These are phyloP conservation scores for Drosophila sturtevanti DNA, from an alignment of 1,140 invertebrate genomes.

Conservation along the genomic window DNA sequence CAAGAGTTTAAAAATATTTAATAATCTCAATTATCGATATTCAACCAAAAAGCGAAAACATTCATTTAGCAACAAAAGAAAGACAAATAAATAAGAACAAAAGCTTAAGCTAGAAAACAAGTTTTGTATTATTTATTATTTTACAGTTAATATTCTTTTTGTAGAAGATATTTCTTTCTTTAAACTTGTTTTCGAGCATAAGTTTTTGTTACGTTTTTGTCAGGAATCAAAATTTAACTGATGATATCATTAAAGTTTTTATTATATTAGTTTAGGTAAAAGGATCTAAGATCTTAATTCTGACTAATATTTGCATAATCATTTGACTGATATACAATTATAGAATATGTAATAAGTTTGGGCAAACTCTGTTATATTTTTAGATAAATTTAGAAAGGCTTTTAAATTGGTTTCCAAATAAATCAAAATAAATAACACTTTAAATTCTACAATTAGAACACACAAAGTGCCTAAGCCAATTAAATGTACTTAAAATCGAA, in stretches of 20 bases:
- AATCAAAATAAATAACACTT: too few relatives aligned
- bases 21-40: conserved; percentile 57
- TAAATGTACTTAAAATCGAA: too few relatives aligned
- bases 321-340: too few relatives aligned
- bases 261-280: background rate
- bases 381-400: background rate
- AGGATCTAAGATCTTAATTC: conserved; percentile 11
- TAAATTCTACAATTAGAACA: too few relatives aligned
- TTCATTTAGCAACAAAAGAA: conserved; percentile 33
- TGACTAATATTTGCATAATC: too few relatives aligned
- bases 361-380: too few relatives aligned
- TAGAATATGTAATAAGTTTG: too few relatives aligned
- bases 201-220: conserved; percentile 22
- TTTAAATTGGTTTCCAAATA: too few relatives aligned
- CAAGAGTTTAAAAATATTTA: conserved; percentile 26
- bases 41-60: conserved; percentile 6
- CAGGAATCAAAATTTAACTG: conserved; percentile 39
- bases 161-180: background rate
- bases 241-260: conserved; percentile 37
- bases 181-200: conserved; percentile 37
- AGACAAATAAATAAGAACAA: conserved; percentile 28
- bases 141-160: conserved; percentile 39
- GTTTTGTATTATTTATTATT: conserved; percentile 41
- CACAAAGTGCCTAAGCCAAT: too few relatives aligned
- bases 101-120: conserved; percentile 16